A percentile compares a stretch with the other conserved stretches of the same genome.
These are phyloP conservation scores for Lucilia sericata DNA, from an alignment of 1,140 invertebrate genomes.

Conservation along the genomic window DNA sequence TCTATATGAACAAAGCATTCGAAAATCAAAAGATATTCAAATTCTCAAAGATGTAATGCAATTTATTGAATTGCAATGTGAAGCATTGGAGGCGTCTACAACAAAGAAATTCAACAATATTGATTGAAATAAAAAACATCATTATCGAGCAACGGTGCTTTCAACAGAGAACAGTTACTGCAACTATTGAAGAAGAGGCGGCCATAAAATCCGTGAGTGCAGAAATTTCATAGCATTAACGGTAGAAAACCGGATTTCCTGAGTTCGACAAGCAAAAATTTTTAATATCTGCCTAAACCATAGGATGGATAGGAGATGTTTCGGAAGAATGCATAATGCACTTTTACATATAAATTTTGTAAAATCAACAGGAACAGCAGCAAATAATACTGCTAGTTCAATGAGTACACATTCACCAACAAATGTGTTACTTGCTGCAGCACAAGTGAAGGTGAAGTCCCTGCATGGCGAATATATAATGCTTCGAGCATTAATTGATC, in stretches of 20 bases:
- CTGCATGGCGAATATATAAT: slow-evolving; percentile 16
- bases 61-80: slow-evolving; percentile 36
- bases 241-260: background rate
- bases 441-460: slow-evolving; percentile 19
- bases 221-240: background rate
- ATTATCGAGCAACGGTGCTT: too few relatives aligned
- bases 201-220: background rate
- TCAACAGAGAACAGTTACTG: background rate
- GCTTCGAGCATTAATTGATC: slow-evolving; percentile 42
- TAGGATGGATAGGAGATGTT: too few relatives aligned
- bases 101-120: background rate
- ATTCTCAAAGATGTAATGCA: slow-evolving; percentile 17
- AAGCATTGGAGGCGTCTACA: background rate
- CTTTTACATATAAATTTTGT: slow-evolving; percentile 30
- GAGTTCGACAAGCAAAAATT: background rate
- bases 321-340: slow-evolving; percentile 28
- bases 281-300: background rate
- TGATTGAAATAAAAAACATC: background rate
- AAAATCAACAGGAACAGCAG: slow-evolving; percentile 10
- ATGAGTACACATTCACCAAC: slow-evolving; percentile 23
- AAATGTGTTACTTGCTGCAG: slow-evolving; percentile 40
- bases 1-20: background rate
- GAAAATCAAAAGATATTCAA: slow-evolving; percentile 40
- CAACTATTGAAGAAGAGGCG: background rate
- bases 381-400: background rate